phyloP scores from a whole-genome alignment of 2,797 vertebrate species.

The Thamnophis elegans region DNA sequence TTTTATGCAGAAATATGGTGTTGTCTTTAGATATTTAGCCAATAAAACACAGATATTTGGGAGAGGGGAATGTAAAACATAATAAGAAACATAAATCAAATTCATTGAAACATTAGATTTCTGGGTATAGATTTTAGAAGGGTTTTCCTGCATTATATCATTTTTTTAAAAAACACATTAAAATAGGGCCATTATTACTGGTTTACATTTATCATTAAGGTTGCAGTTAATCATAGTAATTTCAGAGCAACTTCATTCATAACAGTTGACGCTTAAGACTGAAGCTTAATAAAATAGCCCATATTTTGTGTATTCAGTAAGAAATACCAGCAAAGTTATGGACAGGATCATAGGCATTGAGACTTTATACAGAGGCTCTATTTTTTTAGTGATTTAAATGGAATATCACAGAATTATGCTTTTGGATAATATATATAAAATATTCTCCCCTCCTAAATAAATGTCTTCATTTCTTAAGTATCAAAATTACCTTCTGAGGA shows the following conservation, averaged over 20 bases:
- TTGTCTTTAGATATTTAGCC: conserved; percentile 37
- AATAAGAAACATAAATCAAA: conserved; percentile 24
- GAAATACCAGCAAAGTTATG: not conserved
- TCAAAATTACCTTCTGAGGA: conserved; percentile 23
- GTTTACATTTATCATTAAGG: conserved; percentile 57
- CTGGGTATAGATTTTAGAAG: not conserved
- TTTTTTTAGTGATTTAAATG: conserved; percentile 22
- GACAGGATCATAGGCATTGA: not conserved
- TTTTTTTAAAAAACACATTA: not conserved
- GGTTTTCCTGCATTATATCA: not conserved
- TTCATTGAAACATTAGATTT: conserved; percentile 25
- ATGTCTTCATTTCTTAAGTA: not conserved
- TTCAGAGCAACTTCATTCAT: not conserved
- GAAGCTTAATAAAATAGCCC: not conserved
- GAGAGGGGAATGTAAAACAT: not conserved
- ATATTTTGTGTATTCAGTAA: not conserved
- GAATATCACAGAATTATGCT: not conserved
- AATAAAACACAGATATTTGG: conserved; percentile 35
- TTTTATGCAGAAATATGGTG: conserved; percentile 26
- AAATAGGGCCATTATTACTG: conserved; percentile 10
- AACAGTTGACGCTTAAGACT: not conserved
- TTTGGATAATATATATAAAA: not conserved
- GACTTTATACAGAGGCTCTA: not conserved
- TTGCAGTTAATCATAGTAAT: conserved; percentile 19
- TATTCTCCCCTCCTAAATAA: not conserved